phyloP scores from a whole-genome alignment of 2,113 vertebrate genomes.

The Eulacestoma nigropectus region DNA sequence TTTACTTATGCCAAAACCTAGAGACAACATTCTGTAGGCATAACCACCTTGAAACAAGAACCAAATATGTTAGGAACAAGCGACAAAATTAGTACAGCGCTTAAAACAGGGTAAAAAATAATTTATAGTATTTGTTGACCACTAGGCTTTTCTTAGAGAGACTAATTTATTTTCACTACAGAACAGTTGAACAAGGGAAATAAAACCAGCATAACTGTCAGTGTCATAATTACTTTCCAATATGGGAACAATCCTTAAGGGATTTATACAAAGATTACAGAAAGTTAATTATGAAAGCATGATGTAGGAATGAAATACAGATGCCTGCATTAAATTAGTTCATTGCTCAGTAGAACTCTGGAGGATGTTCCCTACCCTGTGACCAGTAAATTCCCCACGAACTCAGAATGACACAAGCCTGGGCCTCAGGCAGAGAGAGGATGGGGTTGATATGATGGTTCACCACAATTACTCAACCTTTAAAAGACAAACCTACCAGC shows the following conservation, averaged over 20 bases:
- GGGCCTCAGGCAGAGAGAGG: background rate
- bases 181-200: background rate
- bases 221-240: background rate
- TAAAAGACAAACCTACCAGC: background rate
- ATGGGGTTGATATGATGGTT: background rate
- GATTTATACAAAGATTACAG: background rate
- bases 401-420: background rate
- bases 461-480: background rate
- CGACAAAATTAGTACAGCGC: background rate
- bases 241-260: background rate
- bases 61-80: background rate
- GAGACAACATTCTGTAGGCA: background rate
- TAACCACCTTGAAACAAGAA: background rate
- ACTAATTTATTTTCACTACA: background rate
- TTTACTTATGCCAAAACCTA: background rate
- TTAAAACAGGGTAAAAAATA: background rate
- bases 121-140: background rate
- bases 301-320: background rate
- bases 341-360: background rate
- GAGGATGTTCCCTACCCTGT: accelerated
- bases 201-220: background rate
- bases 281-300: background rate
- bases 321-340: background rate
- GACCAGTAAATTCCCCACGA: background rate
- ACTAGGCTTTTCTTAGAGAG: background rate